Conservation (phyloP, 1,140 invertebrate species). For the Ephestia elutella region DNA sequence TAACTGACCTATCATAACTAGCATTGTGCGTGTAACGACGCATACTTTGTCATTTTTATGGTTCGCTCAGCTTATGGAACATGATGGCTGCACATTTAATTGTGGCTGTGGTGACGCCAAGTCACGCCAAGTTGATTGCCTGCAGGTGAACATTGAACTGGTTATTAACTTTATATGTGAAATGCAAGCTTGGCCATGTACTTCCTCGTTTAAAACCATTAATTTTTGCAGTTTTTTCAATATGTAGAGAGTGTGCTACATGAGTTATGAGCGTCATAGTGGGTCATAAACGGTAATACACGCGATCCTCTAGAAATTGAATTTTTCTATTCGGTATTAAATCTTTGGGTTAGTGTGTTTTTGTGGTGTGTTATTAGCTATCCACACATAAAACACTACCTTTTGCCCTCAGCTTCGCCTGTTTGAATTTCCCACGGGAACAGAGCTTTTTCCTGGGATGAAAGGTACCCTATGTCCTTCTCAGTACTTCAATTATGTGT, state of each 20-base stretch:
- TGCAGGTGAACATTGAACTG: neutral
- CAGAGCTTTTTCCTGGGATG: too few relatives aligned
- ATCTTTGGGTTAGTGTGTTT: too few relatives aligned
- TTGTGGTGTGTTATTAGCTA: too few relatives aligned
- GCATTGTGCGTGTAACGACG: neutral
- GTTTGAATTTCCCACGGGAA: too few relatives aligned
- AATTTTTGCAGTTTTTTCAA: neutral
- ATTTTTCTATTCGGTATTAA: neutral
- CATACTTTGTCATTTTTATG: neutral
- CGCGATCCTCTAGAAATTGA: neutral
- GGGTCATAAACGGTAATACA: neutral
- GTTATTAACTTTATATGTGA: neutral
- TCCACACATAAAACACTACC: too few relatives aligned
- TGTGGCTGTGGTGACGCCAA: neutral
- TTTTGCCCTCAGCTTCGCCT: too few relatives aligned
- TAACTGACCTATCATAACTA: constrained; percentile 2
- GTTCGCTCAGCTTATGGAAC: neutral
- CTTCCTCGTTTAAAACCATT: neutral
- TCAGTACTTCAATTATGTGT: too few relatives aligned
- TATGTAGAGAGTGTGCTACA: neutral
- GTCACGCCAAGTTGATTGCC: neutral
- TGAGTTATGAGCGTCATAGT: neutral
- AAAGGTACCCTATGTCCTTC: too few relatives aligned
- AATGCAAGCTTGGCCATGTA: neutral
- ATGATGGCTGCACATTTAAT: neutral